phyloP scores from a whole-genome alignment of 2,888 invertebrate genomes.

The Mantis religiosa region DNA sequence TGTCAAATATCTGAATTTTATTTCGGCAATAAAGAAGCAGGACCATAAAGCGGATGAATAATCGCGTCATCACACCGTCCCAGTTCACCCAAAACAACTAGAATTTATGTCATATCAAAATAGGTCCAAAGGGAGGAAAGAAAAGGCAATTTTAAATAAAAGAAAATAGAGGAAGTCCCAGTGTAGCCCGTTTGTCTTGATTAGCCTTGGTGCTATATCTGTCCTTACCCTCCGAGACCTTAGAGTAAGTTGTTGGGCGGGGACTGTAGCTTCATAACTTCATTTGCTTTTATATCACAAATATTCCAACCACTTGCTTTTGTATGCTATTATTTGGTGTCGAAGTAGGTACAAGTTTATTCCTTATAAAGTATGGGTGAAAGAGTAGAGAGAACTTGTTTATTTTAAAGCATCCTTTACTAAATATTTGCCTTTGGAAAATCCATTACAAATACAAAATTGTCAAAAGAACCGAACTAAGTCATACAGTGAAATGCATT shows the following conservation, averaged over 20 bases:
- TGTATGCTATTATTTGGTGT: neutral
- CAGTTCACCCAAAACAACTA: neutral
- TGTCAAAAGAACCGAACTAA: no score
- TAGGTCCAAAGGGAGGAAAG: neutral
- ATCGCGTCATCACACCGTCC: neutral
- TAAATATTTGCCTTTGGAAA: no score
- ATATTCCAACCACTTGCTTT: neutral
- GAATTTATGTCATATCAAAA: neutral
- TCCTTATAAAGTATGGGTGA: neutral
- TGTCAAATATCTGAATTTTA: neutral
- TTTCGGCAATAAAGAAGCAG: neutral
- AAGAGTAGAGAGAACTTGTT: no score
- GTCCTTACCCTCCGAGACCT: neutral
- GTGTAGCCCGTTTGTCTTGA: neutral
- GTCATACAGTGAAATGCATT: no score
- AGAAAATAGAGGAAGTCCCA: neutral
- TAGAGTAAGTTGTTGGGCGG: neutral
- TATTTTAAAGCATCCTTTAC: no score
- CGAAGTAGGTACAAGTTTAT: neutral
- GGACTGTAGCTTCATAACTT: neutral
- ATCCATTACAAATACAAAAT: no score
- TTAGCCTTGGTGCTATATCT: neutral
- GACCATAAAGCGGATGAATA: neutral
- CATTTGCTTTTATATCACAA: neutral
- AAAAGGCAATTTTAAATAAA: neutral